Evolutionary conservation across 2,888 invertebrate genomes (phyloP).

Genomic region (Mesoligia furuncula): DNA sequence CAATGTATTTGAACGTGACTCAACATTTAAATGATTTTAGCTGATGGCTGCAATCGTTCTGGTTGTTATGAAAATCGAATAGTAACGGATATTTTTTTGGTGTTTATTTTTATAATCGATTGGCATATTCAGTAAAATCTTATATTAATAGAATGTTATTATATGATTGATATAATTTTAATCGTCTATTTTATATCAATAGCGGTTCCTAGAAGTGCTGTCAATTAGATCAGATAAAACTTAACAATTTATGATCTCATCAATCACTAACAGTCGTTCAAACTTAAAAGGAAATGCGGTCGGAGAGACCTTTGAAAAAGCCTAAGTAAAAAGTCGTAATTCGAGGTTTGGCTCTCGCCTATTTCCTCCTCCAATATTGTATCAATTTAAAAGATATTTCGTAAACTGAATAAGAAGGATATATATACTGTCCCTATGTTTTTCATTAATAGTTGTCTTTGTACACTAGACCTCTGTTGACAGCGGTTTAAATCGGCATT

Average conservation of each 20-base stretch:
- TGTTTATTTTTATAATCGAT: conserved; percentile 30
- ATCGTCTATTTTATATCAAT: conserved; percentile 29
- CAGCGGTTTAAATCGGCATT: too few relatives aligned
- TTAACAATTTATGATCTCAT: conserved; percentile 37
- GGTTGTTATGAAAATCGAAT: conserved; percentile 30
- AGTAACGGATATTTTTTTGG: not conserved
- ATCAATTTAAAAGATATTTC: too few relatives aligned
- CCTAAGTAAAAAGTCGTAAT: too few relatives aligned
- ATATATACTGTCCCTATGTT: too few relatives aligned
- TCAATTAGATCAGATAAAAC: conserved; percentile 38
- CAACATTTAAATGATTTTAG: conserved; percentile 29
- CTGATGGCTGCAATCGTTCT: conserved; percentile 16
- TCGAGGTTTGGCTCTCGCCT: too few relatives aligned
- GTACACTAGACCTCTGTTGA: too few relatives aligned
- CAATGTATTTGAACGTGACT: conserved; percentile 47
- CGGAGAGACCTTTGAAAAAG: too few relatives aligned
- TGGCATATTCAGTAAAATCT: not conserved
- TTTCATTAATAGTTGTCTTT: too few relatives aligned
- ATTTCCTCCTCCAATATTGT: too few relatives aligned
- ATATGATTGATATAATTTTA: conserved; percentile 1
- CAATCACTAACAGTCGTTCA: conserved; percentile 16
- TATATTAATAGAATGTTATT: conserved; percentile 8
- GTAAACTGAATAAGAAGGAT: too few relatives aligned
- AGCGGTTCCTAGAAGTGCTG: conserved; percentile 16
- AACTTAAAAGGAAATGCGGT: not conserved